Conservation (phyloP, 2,888 invertebrate species). For the Hermodice carunculata region DNA sequence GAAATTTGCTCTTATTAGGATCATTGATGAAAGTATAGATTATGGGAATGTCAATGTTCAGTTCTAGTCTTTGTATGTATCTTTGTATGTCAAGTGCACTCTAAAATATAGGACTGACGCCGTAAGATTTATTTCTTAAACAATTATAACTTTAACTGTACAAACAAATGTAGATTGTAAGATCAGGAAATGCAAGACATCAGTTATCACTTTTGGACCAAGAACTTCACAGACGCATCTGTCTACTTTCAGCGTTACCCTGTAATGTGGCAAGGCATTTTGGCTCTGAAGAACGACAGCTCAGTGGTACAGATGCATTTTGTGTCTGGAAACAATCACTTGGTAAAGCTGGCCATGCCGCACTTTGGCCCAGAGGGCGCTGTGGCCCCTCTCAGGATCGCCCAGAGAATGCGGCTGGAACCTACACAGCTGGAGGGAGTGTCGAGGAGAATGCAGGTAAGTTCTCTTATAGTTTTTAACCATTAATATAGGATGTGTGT, state of each 20-base stretch:
- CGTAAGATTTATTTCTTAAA: no score
- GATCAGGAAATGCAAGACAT: no score
- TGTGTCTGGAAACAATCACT: constrained; percentile 91
- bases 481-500: no score
- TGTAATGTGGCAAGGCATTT: constrained; percentile 96
- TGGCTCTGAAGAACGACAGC: constrained; percentile 96
- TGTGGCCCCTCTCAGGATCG: constrained; percentile 80
- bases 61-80: no score
- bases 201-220: no score
- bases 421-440: constrained; percentile 96
- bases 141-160: no score
- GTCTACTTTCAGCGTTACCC: constrained; percentile 83
- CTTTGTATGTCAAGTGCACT: no score
- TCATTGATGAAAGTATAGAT: no score
- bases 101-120: no score
- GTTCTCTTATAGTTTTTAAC: constrained; percentile 12
- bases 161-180: no score
- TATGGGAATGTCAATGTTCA: no score
- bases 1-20: no score
- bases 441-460: constrained; percentile 84
- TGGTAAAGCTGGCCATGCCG: constrained; percentile 90
- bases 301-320: constrained; percentile 99
- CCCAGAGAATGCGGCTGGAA: constrained; percentile 97
- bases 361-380: constrained; percentile 46
- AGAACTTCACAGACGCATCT: background rate